A percentile compares a stretch with the other conserved stretches of the same genome.
phyloP scores from a whole-genome alignment of 1,140 invertebrate species.

The Limonius californicus region DNA sequence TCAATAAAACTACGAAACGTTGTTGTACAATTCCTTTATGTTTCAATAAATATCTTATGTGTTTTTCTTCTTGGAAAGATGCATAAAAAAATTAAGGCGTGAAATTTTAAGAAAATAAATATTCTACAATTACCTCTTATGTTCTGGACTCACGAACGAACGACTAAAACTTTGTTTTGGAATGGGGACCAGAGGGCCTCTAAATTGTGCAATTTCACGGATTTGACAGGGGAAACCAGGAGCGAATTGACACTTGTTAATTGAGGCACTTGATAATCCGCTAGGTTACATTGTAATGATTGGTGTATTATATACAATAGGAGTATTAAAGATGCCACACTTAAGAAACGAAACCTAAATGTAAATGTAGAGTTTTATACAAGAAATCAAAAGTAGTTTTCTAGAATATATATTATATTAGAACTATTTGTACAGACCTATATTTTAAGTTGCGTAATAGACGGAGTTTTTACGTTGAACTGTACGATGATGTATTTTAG shows the following conservation, averaged over 20 bases:
- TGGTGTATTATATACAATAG: conserved; percentile 17
- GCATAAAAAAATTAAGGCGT: no score
- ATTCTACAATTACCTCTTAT: neutral
- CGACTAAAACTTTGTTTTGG: neutral
- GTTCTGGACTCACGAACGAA: neutral
- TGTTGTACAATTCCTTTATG: no score
- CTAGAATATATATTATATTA: conserved; percentile 42
- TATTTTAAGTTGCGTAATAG: conserved; percentile 33
- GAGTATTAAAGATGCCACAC: conserved; percentile 7
- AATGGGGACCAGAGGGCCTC: conserved; percentile 16
- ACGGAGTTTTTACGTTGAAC: conserved; percentile 34
- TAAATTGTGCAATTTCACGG: conserved; percentile 22
- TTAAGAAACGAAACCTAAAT: conserved; percentile 20
- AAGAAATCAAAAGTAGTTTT: conserved; percentile 48
- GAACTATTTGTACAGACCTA: conserved; percentile 46
- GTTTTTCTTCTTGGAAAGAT: no score
- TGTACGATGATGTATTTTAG: conserved; percentile 39
- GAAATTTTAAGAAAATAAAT: no score
- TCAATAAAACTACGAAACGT: no score
- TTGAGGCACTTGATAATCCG: conserved; percentile 12
- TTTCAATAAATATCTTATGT: no score
- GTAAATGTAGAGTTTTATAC: conserved; percentile 45
- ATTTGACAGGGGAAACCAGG: neutral
- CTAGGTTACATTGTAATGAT: conserved; percentile 10
- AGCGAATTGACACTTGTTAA: conserved; percentile 22